Evolutionary conservation across 2,888 invertebrate genomes (phyloP), one percentile per base, ranked within the genome.

Genomic region (Isotomurus palustris): DNA sequence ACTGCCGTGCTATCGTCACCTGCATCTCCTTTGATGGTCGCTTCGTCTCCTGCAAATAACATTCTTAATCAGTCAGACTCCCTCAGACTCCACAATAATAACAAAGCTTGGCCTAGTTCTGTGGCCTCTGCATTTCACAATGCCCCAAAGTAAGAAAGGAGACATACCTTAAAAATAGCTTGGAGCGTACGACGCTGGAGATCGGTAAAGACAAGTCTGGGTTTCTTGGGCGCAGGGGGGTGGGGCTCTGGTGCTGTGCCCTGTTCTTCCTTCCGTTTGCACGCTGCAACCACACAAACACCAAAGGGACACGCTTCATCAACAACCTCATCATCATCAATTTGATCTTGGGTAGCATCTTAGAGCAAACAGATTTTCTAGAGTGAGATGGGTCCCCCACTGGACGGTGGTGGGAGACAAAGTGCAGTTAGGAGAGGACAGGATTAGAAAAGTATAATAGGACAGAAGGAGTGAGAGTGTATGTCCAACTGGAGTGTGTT

Each of bases 11-110:
- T 80, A 97, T 97, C 73, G 96, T 96, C 73, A 96, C 94, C 81
- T 97, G 97, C 96, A 97, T 97, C 80, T 97, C 97, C 80, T 97
- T 97, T 71, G 94, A 95, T 72, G 97, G 97, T 78, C 97, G 83
- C 78, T 97, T 97, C 62, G 97, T 97, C 83, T 97, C 97, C 91
- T 92, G 32, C 6, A 55, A 53, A 50, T 49, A 19, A 40, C 6
- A 48, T n/a, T n/a, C n/a, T n/a, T 32, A 32, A 10, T 32, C 32
- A 32, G 14, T 32, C 32, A 32, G 8, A 14, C 14, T 32, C 32
- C 14, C 14, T 32, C 8, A 32, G 8, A 32, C 14, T n/a, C n/a
- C n/a, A n/a, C n/a, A n/a, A n/a, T n/a, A n/a, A n/a, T n/a, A n/a
- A n/a, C n/a, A n/a, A n/a, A n/a, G n/a, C n/a, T n/a, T n/a, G n/a